Percentiles rank a stretch among this genome's conserved stretches.
These are phyloP conservation scores for Amphimedon queenslandica DNA, from an alignment of 37 sponge, comb jelly and placozoan genomes.

Conservation along the genomic window DNA sequence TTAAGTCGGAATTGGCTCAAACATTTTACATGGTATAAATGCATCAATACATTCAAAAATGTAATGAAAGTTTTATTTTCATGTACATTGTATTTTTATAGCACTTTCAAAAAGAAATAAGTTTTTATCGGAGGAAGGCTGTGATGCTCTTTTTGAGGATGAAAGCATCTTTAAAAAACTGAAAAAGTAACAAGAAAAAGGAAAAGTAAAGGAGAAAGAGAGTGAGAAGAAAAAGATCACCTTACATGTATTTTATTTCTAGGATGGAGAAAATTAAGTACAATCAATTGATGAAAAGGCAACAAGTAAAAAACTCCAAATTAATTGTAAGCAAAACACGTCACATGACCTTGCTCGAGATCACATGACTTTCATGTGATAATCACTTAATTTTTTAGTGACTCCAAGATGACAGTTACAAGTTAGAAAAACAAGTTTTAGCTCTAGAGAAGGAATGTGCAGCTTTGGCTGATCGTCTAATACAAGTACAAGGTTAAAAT, in stretches of 20 bases:
- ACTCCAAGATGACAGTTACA: slow-evolving; percentile 42
- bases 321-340: slow-evolving; percentile 48
- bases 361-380: too few species aligned
- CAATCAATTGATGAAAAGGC: slow-evolving; percentile 22
- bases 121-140: slow-evolving; percentile 29
- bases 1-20: too few species aligned
- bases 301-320: slow-evolving; percentile 33
- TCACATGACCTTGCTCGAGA: too few species aligned
- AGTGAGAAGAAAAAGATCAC: too few species aligned
- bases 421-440: slow-evolving; percentile 26
- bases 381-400: slow-evolving; percentile 11
- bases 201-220: too few species aligned
- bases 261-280: slow-evolving; percentile 72
- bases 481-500: too few species aligned
- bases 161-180: slow-evolving; percentile 55
- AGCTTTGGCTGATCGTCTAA: slow-evolving; percentile 54
- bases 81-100: slow-evolving; percentile 9
- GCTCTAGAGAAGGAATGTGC: too few species aligned
- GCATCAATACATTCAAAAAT: too few species aligned
- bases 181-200: slow-evolving; percentile 56
- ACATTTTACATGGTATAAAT: too few species aligned
- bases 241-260: not conserved
- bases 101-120: slow-evolving; percentile 75
- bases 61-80: too few species aligned
- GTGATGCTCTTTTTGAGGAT: slow-evolving; percentile 45